These are phyloP conservation scores for Phrynosoma blainvillii DNA, from an alignment of 2,113 vertebrate species.

Conservation along the genomic window DNA sequence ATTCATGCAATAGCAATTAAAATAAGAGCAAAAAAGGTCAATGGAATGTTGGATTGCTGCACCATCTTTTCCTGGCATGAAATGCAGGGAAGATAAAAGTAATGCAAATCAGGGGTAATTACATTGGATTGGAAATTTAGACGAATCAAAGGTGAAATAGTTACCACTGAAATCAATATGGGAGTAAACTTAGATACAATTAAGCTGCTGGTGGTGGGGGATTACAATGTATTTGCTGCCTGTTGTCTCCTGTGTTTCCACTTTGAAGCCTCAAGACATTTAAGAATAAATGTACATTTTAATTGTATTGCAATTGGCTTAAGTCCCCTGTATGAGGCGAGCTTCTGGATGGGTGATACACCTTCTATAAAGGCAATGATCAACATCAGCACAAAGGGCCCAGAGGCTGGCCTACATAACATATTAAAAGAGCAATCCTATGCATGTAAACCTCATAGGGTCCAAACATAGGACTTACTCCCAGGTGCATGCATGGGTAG, in stretches of 20 bases:
- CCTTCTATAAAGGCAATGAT: background rate
- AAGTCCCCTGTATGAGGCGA: background rate
- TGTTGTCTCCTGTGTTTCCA: slow-evolving; percentile 17
- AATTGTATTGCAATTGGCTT: background rate
- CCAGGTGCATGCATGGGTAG: background rate
- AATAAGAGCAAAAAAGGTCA: background rate
- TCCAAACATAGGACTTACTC: background rate
- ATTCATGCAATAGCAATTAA: background rate
- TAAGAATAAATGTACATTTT: background rate
- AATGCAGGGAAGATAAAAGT: slow-evolving; percentile 13
- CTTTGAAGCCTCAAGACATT: background rate
- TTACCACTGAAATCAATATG: slow-evolving; percentile 22
- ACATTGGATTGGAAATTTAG: slow-evolving; percentile 13
- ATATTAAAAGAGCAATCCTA: background rate
- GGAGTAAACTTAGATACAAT: slow-evolving; percentile 28
- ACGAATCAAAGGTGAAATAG: slow-evolving; percentile 29
- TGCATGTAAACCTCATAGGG: background rate
- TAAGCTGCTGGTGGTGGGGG: background rate
- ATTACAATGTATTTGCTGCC: slow-evolving; percentile 7
- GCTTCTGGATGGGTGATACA: background rate
- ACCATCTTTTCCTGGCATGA: slow-evolving; percentile 2
- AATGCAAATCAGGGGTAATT: slow-evolving; percentile 33
- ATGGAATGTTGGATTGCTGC: background rate
- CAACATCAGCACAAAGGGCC: background rate
- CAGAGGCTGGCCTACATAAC: background rate